Conservation (phyloP, 2,888 invertebrate genomes). For the Plagiodera versicolora region DNA sequence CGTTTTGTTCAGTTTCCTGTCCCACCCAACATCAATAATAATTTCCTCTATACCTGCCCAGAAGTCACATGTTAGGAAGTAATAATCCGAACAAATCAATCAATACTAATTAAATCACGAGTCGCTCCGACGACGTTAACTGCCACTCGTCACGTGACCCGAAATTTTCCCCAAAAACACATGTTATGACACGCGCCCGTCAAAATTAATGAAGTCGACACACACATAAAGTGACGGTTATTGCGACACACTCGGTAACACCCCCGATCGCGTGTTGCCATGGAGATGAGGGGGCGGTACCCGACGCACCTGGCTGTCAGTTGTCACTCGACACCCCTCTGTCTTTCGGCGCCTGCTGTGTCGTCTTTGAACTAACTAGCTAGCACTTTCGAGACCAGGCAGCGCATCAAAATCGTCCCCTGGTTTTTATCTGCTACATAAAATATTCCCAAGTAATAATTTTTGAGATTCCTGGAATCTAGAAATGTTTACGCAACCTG, state of each 20-base stretch:
- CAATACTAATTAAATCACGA: slow-evolving; percentile 35
- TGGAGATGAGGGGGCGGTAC: slow-evolving; percentile 49
- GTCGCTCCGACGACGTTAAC: slow-evolving; percentile 24
- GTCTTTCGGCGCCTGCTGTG: slow-evolving; percentile 18
- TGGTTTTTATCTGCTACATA: no score
- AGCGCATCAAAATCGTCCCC: no score
- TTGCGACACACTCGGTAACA: slow-evolving; percentile 43
- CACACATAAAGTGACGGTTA: slow-evolving; percentile 45
- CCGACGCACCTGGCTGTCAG: slow-evolving; percentile 45
- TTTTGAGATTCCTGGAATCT: no score
- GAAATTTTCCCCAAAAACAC: slow-evolving; percentile 37
- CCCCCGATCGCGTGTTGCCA: slow-evolving; percentile 49
- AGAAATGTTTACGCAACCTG: no score
- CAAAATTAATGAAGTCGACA: slow-evolving; percentile 52
- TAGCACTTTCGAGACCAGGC: no score
- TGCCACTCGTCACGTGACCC: slow-evolving; percentile 24
- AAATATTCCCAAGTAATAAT: no score
- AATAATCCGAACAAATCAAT: slow-evolving; percentile 29
- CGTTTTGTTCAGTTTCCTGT: not conserved
- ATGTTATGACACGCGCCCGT: slow-evolving; percentile 52
- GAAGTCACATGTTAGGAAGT: slow-evolving; percentile 31
- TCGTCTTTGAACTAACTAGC: not conserved
- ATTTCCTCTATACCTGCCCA: slow-evolving; percentile 26
- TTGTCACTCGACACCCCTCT: slow-evolving; percentile 25
- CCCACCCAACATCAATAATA: slow-evolving; percentile 14